Conservation (phyloP, 2,113 vertebrate species). For the Pachycephala philippinensis region DNA sequence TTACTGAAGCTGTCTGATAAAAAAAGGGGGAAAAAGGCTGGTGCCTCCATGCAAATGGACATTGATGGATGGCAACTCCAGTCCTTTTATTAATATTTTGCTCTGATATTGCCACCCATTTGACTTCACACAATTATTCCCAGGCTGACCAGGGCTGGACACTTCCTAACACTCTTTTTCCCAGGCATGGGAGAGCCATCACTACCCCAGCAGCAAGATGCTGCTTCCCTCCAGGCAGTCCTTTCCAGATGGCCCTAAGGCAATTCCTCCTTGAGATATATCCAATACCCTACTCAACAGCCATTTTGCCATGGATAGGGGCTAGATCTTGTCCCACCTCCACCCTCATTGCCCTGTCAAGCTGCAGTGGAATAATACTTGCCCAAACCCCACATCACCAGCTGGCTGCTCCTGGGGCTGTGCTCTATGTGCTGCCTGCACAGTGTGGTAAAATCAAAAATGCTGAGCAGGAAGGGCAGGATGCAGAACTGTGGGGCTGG, state of each 20-base stretch:
- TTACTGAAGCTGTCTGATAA: not conserved
- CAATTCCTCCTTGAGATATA: not conserved
- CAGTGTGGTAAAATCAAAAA: not conserved
- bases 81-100: not conserved
- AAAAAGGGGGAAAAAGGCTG: not conserved
- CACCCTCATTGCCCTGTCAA: not conserved
- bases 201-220: not conserved
- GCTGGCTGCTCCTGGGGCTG: not conserved
- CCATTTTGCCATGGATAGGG: not conserved
- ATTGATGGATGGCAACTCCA: not conserved
- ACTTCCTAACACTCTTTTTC: not conserved
- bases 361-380: not conserved
- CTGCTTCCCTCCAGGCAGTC: not conserved
- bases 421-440: not conserved
- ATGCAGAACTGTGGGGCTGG: not conserved
- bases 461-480: not conserved
- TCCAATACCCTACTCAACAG: not conserved
- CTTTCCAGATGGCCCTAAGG: not conserved
- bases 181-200: not conserved
- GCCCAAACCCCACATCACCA: not conserved
- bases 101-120: not conserved
- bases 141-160: not conserved
- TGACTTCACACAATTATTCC: not conserved
- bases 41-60: not conserved
- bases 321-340: not conserved